Evolutionary conservation across 2,888 invertebrate genomes (phyloP), one percentile per base, ranked within the genome.

Genomic region (Lepidocyrtinus sp.): DNA sequence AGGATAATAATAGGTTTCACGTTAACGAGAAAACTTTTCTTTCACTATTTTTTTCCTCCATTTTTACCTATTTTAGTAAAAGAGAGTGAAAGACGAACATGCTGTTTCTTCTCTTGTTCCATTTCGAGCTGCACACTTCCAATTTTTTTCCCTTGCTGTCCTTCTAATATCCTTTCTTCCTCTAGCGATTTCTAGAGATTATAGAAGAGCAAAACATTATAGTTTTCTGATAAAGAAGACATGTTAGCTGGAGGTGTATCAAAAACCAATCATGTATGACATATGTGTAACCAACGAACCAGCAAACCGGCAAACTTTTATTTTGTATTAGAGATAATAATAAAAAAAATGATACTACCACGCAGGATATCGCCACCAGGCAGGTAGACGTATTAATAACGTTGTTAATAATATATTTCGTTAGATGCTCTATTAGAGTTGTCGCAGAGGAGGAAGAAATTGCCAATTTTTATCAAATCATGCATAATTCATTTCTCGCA

Each of bases 1-100:
- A 79, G 79, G 79, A 79, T 79, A 79, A 79, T 79, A 79, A 79
- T 79, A 79, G 73, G 79, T 79, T 79, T 73, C 68, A 59, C 79
- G 73, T 79, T 79, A 79, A 79, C 79, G 79, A 79, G 79, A 79
- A 79, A 79, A 79, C 73, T 79, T 79, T 79, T 65, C 15, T 77
- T n/a, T n/a, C n/a, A n/a, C n/a, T n/a, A n/a, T n/a, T 67, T 67
- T 69, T 68, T 65, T 61, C 17, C 75, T 45, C 21, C 24, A 36
- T 36, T 12, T 36, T 7, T 36, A 36, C 12, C 5, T 36, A 36
- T 36, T 36, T 36, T 36, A 5, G 5, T 7, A 36, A 12, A 12
- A 36, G 36, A 36, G 12, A 36, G 36, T 5, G 36, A 36, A 36
- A 36, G 36, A 36, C 5, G 36, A 36, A 12, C 36, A 36, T 36